phyloP scores from a whole-genome alignment of 2,888 invertebrate genomes.

The Gari tellinella region DNA sequence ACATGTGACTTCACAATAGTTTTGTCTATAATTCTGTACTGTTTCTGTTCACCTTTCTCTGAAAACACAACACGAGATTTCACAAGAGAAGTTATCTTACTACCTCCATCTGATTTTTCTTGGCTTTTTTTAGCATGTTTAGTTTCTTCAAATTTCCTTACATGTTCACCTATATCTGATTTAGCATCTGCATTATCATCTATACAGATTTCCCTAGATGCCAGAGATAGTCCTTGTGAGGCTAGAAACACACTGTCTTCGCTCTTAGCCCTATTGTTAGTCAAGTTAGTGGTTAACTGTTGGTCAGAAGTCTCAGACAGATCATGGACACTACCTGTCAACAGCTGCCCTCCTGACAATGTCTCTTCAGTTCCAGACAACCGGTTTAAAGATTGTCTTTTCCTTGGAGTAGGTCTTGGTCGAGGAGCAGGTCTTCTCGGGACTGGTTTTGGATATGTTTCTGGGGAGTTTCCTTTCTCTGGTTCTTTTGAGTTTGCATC shows the following conservation, averaged over 20 bases:
- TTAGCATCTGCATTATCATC: not conserved
- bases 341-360: constrained; percentile 5
- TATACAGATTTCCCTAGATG: not conserved
- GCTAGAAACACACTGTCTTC: constrained; percentile 19
- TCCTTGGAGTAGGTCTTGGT: constrained; percentile 58
- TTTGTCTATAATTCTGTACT: constrained; percentile 53
- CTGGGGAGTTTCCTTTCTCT: not conserved
- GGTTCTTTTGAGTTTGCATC: not conserved
- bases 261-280: constrained; percentile 21
- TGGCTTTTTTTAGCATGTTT: not conserved
- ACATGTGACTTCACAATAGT: constrained; percentile 18
- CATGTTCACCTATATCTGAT: not conserved
- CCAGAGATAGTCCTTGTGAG: not conserved
- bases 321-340: constrained; percentile 29
- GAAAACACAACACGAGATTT: constrained; percentile 11
- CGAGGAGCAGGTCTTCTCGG: constrained; percentile 50
- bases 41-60: constrained; percentile 35
- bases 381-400: constrained; percentile 51
- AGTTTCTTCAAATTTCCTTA: no score
- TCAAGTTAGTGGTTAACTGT: no score
- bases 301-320: constrained; percentile 15
- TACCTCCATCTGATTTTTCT: constrained; percentile 9
- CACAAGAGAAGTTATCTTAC: constrained; percentile 20
- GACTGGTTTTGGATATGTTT: constrained; percentile 29
- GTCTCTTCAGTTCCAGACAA: constrained; percentile 49